Evolutionary conservation across 2,888 invertebrate genomes (phyloP).

Genomic region (Andrena dorsata): DNA sequence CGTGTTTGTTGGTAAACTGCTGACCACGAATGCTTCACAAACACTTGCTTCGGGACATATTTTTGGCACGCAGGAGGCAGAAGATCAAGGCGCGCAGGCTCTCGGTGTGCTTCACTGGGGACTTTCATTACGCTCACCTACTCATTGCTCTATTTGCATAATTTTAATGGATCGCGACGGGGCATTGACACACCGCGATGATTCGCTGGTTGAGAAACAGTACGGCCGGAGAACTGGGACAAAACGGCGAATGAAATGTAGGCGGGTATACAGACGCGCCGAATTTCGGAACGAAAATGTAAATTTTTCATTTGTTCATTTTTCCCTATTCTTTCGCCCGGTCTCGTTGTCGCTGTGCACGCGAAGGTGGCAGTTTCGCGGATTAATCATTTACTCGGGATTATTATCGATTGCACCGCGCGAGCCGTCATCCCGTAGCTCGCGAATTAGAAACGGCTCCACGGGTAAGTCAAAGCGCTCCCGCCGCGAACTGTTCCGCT

Average conservation of each 20-base stretch:
- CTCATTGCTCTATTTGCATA: slow-evolving; percentile 43
- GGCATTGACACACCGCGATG: slow-evolving; percentile 30
- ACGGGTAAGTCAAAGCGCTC: too few species aligned
- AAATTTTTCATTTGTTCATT: too few species aligned
- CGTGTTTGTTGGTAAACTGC: too few species aligned
- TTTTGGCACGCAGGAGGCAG: neutral
- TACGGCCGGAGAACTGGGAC: slow-evolving; percentile 27
- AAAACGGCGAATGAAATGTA: slow-evolving; percentile 44
- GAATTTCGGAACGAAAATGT: slow-evolving; percentile 58
- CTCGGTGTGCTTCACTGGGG: slow-evolving; percentile 11
- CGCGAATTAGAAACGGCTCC: neutral
- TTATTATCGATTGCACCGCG: slow-evolving; percentile 9
- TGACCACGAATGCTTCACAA: too few species aligned
- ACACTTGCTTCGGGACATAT: neutral
- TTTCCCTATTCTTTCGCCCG: neutral
- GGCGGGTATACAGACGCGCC: slow-evolving; percentile 23
- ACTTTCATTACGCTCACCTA: slow-evolving; percentile 33
- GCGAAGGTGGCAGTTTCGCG: slow-evolving; percentile 19
- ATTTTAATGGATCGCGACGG: slow-evolving; percentile 35
- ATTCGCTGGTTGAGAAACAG: slow-evolving; percentile 20
- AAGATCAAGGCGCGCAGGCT: neutral
- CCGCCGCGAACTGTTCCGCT: neutral
- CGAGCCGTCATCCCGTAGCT: neutral
- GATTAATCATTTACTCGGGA: slow-evolving; percentile 15
- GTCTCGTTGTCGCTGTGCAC: neutral